Evolutionary conservation across 2,797 vertebrate species (phyloP).

Genomic region (Champsocephalus esox): DNA sequence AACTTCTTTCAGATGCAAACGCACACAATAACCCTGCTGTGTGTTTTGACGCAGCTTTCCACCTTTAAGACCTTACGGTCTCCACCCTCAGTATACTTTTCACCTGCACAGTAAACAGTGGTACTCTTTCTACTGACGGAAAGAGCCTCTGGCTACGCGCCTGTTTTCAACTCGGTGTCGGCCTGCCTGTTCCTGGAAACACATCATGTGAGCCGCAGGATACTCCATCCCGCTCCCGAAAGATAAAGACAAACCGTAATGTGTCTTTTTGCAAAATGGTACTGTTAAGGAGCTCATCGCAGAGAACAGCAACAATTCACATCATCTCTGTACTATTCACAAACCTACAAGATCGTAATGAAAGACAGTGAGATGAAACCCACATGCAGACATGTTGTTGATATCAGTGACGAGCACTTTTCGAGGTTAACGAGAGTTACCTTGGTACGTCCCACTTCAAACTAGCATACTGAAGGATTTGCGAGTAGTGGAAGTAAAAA

Average conservation of each 20-base stretch:
- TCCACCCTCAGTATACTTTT: conserved; percentile 36
- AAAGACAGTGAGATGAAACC: background rate
- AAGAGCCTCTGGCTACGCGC: conserved; percentile 45
- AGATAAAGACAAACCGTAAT: too few relatives aligned
- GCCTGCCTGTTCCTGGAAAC: conserved; percentile 26
- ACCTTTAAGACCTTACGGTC: conserved; percentile 25
- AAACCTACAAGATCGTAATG: background rate
- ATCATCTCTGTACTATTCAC: background rate
- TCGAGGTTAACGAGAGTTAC: background rate
- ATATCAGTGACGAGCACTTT: background rate
- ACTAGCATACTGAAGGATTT: background rate
- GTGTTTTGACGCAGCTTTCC: conserved; percentile 20
- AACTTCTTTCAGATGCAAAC: conserved; percentile 14
- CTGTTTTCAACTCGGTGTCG: conserved; percentile 31
- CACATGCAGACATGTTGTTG: background rate
- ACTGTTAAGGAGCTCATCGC: background rate
- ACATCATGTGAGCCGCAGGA: conserved; percentile 19
- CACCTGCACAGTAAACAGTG: conserved; percentile 32
- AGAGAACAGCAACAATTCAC: background rate
- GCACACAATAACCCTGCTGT: background rate
- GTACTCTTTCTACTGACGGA: conserved; percentile 41
- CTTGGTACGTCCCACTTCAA: background rate
- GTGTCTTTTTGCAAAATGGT: background rate
- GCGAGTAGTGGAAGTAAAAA: conserved; percentile 2
- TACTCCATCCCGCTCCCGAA: too few relatives aligned